Evolutionary conservation across 2,113 vertebrate genomes (phyloP), one percentile per base, ranked within the genome.

Genomic region (Puma concolor): DNA sequence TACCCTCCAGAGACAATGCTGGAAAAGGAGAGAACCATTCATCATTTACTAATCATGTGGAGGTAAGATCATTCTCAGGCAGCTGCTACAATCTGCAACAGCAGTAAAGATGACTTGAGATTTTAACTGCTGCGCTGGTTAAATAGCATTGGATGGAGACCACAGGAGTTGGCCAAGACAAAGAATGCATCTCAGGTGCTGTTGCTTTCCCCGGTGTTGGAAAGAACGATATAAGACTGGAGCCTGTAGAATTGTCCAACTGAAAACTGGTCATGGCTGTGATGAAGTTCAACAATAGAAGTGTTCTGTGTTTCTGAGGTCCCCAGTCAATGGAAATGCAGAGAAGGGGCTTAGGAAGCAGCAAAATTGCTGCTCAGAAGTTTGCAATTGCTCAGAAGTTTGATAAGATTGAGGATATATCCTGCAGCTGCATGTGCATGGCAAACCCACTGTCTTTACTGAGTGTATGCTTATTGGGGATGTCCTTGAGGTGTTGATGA

Each of bases 381-480:
- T 7, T 1, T 19, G n/a, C 38, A 38, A 38, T 38, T 48, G 21
- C 54, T 48, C 5, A 21, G 31, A 11, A 14, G 16, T 7, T 1
- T 19, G n/a, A 5, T 2, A 23, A 14, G 11, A 31, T 19, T 1
- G 21, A n/a, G 44, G 74, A 7, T 7, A 52, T 2, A 1, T 0
- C 38, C 1, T 14, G 11, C 6, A 8, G 60, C 36, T 23, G 0
- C 50, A 0, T 17, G 3, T 13, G 11, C 6, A 0, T 3, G 63
- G 16, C 7, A 17, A 7, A 7, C 41, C 3, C 16, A 0, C n/a
- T 1, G 4, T 8, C 14, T 52, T 36, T 0, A 31, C 21, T 2
- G 57, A 29, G 2, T 8, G 5, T 16, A 1, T 12, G 25, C 7
- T 54, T 76, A 36, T 31, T 41, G 9, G 86, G 29, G 25, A 27